Evolutionary conservation across 2,797 vertebrate genomes (phyloP), one percentile per base, ranked within the genome.

Genomic region (Xenopus petersii): DNA sequence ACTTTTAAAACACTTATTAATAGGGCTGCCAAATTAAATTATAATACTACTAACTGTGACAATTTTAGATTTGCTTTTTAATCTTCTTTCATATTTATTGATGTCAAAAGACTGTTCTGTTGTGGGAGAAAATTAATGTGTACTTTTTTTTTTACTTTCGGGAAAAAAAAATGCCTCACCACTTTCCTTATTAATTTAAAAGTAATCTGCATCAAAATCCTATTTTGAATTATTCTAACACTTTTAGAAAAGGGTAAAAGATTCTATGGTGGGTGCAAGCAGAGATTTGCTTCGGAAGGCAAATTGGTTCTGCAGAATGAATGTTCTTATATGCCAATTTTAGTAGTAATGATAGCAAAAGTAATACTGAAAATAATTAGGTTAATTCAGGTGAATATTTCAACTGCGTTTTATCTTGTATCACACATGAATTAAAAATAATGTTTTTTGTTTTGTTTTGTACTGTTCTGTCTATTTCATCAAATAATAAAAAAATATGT

Each of bases 151-250:
- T 30, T 30, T 30, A 30, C 1, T 30, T 30, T 55, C 5, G 26
- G 21, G 49, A 63, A 63, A 70, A 73, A 73, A 30, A 30, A 30
- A 2, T 30, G 62, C 26, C 21, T 77, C 60, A 64, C 75, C 70
- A 73, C 70, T 33, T 69, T 69, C 61, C 36, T 77, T 65, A 77
- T 77, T 77, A 73, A 73, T 73, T 68, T 73, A 64, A 77, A 77
- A 73, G 67, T 63, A 73, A 77, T 73, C 70, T 68, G 75, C 70
- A 64, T 59, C 70, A 77, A 69, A 77, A 73, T 77, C 70, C 24
- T 73, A 68, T 77, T 77, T 77, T 77, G 64, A 67, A 77, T 68
- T 73, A 73, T 64, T 61, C 17, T 73, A 21, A 73, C 13, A 48
- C 48, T 72, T 73, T 73, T 4, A 65, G 64, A 48, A 68, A 33